Base-by-base conservation (phyloP, 2,113 vertebrate species). In the Empidonax alnorum region DNA sequence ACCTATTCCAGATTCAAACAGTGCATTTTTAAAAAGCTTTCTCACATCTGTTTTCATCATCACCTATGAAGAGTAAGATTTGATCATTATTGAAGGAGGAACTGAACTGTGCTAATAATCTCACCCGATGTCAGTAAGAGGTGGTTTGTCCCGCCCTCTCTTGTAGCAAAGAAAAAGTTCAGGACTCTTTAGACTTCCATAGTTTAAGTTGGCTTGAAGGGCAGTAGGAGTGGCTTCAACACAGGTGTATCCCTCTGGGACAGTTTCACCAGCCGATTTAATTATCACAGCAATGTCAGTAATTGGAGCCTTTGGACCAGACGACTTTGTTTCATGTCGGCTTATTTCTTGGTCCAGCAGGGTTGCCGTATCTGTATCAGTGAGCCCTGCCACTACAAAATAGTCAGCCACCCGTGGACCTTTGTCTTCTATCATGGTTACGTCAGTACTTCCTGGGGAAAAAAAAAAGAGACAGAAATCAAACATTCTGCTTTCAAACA, bases 351-450 rank as follows among this genome's bases (percentile, higher is more conserved):
- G 99, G 97, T 99, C 99, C 90, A 99, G 96, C 19, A 98, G 98
- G 8, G 98, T 98, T 87, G 99, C 98, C 22, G 98, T 98, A 81
- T 99, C 99, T 86, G 98, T 99, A 58, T 99, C 99, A 3, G 99
- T 99, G 91, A 99, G 98, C 59, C 99, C 99, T 35, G 99, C 99
- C 89, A 99, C 99, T 75, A 99, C 99, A 66, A 99, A 99, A 98
- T 99, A 99, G 98, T 99, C 99, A 23, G 98, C 98, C 96, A 99
- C 99, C 17, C 99, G 99, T 88, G 99, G 99, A 94, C 99, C 99
- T 98, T 99, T 99, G 97, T 99, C 99, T 98, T 99, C 99, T 90
- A 98, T 98, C 99, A 99, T 99, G 98, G 97, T 98, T 98, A 97
- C 92, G 81, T 56, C 28, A 94, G 35, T 75, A 55, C 39, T 93